Base-by-base conservation (phyloP, 2,888 invertebrate species). In the Reticulitermes lucifugus region DNA sequence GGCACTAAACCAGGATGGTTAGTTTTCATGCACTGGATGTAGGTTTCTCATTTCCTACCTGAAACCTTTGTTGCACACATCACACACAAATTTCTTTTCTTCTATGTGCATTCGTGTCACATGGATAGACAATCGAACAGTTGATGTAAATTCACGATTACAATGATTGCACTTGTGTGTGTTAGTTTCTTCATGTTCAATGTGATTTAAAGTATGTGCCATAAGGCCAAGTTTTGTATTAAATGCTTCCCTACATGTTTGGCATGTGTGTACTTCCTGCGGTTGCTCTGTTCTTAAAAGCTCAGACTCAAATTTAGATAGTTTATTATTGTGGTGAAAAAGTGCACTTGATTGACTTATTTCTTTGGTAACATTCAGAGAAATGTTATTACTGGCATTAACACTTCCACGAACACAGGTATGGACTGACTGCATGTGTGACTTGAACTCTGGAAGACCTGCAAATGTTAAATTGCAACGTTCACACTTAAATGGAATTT, bases 1-100 rank as follows among this genome's bases (percentile, higher is more conserved):
- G 14, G 14, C 55, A 55, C 55, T 55, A 18, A 12, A 55, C 18
- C 55, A 55, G 14, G 14, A 55, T 14, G 18, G 55, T 55, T 55
- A 4, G 14, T 55, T 18, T 55, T 18, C 55, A 55, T 14, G 14
- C 55, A 18, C 55, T 55, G 18, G 55, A 55, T 55, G 55, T 55
- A 55, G 14, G 18, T 55, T 46, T 46, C 35, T 46, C 46, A 55
- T 55, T 55, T 55, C 43, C 46, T 81, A 81, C 81, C 81, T 83
- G 70, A 85, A 85, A 25, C 83, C 83, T 71, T 85, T 85, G 70
- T 85, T 85, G 41, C 85, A 85, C 21, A 85, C 79, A 35, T 83
- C 71, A 77, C 85, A 85, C 2, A 71, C 41, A 79, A 60, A 83
- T 70, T 79, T 85, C 41, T 83, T 85, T 18, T 41, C 70, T 35